phyloP scores from a whole-genome alignment of 2,113 vertebrate genomes.

The Pachycephala philippinensis region DNA sequence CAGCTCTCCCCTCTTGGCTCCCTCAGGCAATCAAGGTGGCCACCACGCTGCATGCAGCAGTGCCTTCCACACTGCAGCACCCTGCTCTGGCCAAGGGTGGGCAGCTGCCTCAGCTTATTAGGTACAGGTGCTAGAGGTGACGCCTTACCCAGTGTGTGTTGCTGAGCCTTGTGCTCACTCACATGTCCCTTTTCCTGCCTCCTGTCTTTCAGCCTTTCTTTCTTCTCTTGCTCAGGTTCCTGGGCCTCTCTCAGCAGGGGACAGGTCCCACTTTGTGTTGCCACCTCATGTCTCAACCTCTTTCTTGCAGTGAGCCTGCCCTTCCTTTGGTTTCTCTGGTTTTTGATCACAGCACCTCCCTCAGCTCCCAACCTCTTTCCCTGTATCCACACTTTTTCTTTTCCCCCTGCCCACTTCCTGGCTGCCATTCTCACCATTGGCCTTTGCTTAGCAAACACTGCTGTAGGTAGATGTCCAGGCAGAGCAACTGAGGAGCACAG shows the following conservation, averaged over 20 bases:
- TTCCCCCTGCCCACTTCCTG: background rate
- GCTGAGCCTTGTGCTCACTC: background rate
- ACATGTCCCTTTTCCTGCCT: background rate
- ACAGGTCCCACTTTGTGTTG: background rate
- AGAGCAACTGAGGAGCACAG: background rate
- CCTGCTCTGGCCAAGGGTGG: background rate
- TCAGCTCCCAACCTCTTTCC: background rate
- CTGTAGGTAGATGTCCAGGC: conserved; percentile 4
- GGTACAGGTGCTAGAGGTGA: background rate
- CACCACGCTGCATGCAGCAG: rapidly evolving
- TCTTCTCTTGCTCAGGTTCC: background rate
- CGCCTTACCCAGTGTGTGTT: background rate
- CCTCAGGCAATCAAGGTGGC: background rate
- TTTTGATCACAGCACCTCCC: background rate
- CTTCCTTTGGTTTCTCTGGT: background rate
- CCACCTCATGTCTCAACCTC: background rate
- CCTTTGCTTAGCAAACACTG: background rate
- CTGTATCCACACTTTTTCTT: rapidly evolving
- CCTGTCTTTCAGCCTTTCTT: background rate
- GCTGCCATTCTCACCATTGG: background rate
- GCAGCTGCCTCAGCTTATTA: background rate
- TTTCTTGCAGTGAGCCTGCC: rapidly evolving
- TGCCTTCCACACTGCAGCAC: rapidly evolving
- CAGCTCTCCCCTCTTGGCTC: background rate
- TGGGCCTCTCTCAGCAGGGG: too few species aligned